Percentiles rank a stretch among this genome's conserved stretches.
Evolutionary conservation across 2,113 vertebrate genomes (phyloP).

Genomic region (Odocoileus hemionus): DNA sequence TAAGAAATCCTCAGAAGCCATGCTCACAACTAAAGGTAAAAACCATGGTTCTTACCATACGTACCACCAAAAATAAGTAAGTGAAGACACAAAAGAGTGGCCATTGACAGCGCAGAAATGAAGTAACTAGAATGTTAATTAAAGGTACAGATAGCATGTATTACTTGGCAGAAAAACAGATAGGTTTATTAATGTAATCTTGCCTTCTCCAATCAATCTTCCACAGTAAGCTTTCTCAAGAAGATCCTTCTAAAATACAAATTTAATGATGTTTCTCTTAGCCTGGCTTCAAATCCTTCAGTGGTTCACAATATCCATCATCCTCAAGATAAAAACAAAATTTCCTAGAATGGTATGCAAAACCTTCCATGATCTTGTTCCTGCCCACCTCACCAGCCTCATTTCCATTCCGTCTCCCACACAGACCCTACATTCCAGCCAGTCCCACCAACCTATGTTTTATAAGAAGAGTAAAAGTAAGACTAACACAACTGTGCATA

Average conservation of each 20-base stretch:
- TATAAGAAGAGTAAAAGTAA: not conserved
- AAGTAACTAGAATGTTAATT: not conserved
- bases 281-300: not conserved
- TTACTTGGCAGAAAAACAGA: not conserved
- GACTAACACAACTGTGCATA: not conserved
- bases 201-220: not conserved
- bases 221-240: not conserved
- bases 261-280: not conserved
- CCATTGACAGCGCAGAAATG: not conserved
- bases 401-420: not conserved
- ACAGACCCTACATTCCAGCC: not conserved
- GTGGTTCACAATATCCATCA: not conserved
- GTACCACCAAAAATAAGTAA: not conserved
- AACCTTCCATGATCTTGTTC: not conserved
- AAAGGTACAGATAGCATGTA: not conserved
- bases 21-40: not conserved
- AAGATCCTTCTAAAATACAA: constrained; percentile 1
- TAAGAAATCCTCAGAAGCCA: not conserved
- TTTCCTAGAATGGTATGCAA: not conserved
- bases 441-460: not conserved
- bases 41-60: not conserved
- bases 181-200: not conserved
- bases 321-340: not conserved
- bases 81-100: not conserved
- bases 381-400: not conserved